Evolutionary conservation across 2,797 vertebrate genomes (phyloP), one percentile per base, ranked within the genome.

Genomic region (Hemibagrus guttatus): DNA sequence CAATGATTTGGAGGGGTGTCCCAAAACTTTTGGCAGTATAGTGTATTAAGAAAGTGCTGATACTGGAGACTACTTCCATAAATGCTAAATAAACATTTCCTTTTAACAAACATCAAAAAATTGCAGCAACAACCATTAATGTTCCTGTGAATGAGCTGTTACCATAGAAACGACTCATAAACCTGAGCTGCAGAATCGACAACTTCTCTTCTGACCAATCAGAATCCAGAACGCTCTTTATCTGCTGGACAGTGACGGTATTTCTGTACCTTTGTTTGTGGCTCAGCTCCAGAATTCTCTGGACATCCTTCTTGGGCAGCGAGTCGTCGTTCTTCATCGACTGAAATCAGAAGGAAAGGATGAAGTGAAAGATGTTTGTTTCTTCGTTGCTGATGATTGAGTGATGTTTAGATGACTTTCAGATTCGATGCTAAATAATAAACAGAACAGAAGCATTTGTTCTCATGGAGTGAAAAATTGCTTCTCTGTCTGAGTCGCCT

Each of bases 201-300:
- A 63, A 23, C 26, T 81, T 81, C 61, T 31, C 39, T 81, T 81
- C 61, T 31, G 17, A 13, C 46, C 42, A 66, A 82, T 82, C 63
- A 61, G 16, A 35, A 13, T 21, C 26, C 66, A 28, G 28, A 21
- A 11, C 6, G 1, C 8, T 81, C 2, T 5, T 21, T 21, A 28
- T 66, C 59, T 64, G 7, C 26, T 52, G n/a, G 11, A 19, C 13
- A 11, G 5, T n/a, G 46, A 0, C 64, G 12, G 35, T 79, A 23
- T 68, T 23, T 23, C 19, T 12, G 5, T 97, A 99, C 98, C 98
- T 98, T 94, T 99, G 97, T 90, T 97, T 99, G 94, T 98, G 96
- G 92, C 97, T 97, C 92, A 98, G 94, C 92, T 98, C 97, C 95
- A 99, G 94, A 90, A 99, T 98, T 90, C 96, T 97, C 93, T 98